Percentiles rank a stretch among this genome's conserved stretches.
These are phyloP conservation scores for Clarias batrachus DNA, from an alignment of 2,113 vertebrate species.

Conservation along the genomic window DNA sequence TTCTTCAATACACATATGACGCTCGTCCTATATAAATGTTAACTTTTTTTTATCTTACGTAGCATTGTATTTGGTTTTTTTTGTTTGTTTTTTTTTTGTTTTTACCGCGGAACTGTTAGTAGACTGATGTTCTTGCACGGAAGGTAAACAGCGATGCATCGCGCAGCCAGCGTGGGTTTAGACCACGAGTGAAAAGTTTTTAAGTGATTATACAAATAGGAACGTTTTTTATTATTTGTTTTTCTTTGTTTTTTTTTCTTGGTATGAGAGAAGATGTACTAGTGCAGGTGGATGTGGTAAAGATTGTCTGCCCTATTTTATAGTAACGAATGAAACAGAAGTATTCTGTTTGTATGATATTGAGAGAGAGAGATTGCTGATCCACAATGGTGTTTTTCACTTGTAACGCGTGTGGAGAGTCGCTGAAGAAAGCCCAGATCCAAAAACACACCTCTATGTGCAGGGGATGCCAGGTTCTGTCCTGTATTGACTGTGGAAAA, in stretches of 20 bases:
- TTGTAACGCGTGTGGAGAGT: constrained; percentile 87
- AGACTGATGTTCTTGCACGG: neutral
- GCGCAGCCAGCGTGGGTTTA: neutral
- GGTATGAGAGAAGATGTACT: neutral
- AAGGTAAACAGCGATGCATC: neutral
- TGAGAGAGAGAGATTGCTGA: neutral
- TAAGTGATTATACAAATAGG: neutral
- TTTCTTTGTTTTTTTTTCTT: neutral
- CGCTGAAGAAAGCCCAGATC: constrained; percentile 90
- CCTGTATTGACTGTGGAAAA: constrained; percentile 94
- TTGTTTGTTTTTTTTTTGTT: neutral
- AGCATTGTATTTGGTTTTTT: neutral
- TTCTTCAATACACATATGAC: no score
- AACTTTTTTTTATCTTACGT: neutral
- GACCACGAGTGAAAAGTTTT: neutral
- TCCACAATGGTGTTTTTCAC: constrained; percentile 91
- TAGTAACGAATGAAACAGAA: neutral
- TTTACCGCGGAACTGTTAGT: neutral
- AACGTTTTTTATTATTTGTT: neutral
- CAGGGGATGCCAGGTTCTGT: constrained; percentile 79
- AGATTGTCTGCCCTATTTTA: neutral
- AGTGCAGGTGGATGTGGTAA: neutral
- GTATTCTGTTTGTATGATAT: no score
- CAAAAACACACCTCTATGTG: constrained; percentile 86
- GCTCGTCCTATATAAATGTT: neutral